Base-by-base conservation (phyloP, 2,888 invertebrate species). In the Hybos culiciformis region DNA sequence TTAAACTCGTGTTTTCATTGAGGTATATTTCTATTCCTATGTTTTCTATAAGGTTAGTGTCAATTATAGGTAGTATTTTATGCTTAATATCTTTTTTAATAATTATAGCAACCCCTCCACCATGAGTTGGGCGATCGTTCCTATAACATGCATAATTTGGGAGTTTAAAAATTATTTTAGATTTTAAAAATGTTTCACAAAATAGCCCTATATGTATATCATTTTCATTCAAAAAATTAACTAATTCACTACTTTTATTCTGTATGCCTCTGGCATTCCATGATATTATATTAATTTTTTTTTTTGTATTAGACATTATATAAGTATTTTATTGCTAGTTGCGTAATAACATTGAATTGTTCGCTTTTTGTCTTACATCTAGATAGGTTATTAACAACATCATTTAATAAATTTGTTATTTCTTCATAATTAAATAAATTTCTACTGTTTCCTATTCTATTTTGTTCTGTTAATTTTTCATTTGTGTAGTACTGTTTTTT, bases 31-130 rank as follows among this genome's bases (percentile, higher is more conserved):
- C 24, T 39, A 15, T 4, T 15, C 14, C 14, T 15, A 29, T 9
- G 31, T 39, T 4, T 26, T 39, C 31, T 39, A 29, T 31, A 39
- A 29, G 15, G 17, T 31, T 39, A 5, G 31, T 31, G n/a, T 19
- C 29, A 17, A 39, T 39, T 15, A 17, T 18, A 8, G 26, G 26
- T 18, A 39, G 29, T 18, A 29, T 15, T 11, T 31, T n/a, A 29
- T 29, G 31, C 4, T 39, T 39, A 39, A 15, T 17, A 19, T 29
- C 3, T 39, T 31, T 39, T 14, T 39, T 12, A 12, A 39, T 14
- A 12, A 39, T 31, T 17, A 39, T 15, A 17, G 39, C 39, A 29
- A 39, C 39, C n/a, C n/a, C n/a, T 39, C 31, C 39, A 39, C 39
- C 39, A 26, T 12, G 24, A 20, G n/a, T 39, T 39, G 21, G 15